Conservation (phyloP, 2,797 vertebrate genomes). For the Mormyrus proboscirostris region DNA sequence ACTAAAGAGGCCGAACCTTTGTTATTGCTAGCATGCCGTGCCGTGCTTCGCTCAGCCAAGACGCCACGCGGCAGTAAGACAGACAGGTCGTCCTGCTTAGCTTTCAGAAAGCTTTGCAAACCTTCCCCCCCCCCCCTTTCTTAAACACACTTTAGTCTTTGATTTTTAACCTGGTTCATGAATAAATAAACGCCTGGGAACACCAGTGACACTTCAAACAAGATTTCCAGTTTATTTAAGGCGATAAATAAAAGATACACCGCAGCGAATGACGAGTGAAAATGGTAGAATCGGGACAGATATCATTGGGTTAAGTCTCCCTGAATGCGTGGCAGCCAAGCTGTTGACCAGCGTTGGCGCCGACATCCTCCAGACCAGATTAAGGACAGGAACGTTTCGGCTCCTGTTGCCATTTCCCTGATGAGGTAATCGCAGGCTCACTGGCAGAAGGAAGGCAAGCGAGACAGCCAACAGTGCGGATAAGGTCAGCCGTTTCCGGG, state of each 20-base stretch:
- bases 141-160: background rate
- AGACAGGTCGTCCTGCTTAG: background rate
- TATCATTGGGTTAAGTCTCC: too few relatives aligned
- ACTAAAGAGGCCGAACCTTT: background rate
- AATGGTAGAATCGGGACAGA: background rate
- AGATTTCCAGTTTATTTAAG: background rate
- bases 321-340: background rate
- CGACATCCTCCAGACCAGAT: slow-evolving; percentile 7
- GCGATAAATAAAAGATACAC: background rate
- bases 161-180: background rate
- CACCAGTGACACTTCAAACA: background rate
- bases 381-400: background rate
- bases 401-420: background rate
- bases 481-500: background rate
- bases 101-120: too few relatives aligned
- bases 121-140: background rate
- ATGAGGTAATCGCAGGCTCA: background rate
- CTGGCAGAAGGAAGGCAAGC: background rate
- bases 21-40: background rate
- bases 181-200: background rate
- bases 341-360: background rate
- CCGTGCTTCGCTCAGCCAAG: background rate
- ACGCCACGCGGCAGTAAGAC: background rate
- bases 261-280: background rate
- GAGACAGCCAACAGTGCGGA: background rate